Percentiles rank a stretch among this genome's conserved stretches.
Conservation (phyloP, 2,113 vertebrate species). For the Nicator chloris region DNA sequence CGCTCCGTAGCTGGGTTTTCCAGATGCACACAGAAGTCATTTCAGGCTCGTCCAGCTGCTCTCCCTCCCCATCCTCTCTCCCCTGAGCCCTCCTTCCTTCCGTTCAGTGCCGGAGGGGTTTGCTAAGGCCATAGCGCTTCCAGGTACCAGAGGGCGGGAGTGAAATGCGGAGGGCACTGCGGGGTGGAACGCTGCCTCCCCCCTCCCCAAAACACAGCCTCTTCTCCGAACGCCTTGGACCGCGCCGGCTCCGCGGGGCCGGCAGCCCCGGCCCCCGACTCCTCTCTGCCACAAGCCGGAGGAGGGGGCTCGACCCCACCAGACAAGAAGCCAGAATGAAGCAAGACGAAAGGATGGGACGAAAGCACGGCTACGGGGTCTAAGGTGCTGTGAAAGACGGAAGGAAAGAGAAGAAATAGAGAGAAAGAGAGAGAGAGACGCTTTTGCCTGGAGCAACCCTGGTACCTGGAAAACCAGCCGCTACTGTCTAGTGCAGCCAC, state of each 20-base stretch:
- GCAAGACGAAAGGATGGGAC: conserved; percentile 70
- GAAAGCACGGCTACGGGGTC: conserved; percentile 58
- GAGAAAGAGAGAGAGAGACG: conserved; percentile 32
- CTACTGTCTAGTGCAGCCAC: conserved; percentile 70
- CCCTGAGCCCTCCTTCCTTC: conserved; percentile 1
- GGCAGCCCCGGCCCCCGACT: neutral
- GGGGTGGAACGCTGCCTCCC: conserved; percentile 51
- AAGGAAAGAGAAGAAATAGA: conserved; percentile 17
- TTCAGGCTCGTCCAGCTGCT: neutral
- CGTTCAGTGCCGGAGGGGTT: neutral
- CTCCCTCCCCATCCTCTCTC: conserved; percentile 6
- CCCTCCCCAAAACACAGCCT: conserved; percentile 30
- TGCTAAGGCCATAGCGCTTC: conserved; percentile 61
- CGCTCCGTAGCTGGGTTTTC: neutral
- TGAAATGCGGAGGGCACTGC: conserved; percentile 38
- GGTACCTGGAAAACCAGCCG: conserved; percentile 79
- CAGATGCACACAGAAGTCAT: neutral
- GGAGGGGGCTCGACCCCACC: neutral
- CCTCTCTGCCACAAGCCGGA: neutral
- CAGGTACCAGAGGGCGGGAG: conserved; percentile 65
- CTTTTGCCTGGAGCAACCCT: conserved; percentile 72
- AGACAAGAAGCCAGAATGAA: conserved; percentile 59
- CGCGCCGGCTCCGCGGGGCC: neutral
- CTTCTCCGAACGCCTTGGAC: neutral
- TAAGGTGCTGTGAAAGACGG: conserved; percentile 32